A percentile compares a stretch with the other conserved stretches of the same genome.
Conservation (phyloP, 2,113 vertebrate species). For the Pseudorhombus dupliciocellatus region DNA sequence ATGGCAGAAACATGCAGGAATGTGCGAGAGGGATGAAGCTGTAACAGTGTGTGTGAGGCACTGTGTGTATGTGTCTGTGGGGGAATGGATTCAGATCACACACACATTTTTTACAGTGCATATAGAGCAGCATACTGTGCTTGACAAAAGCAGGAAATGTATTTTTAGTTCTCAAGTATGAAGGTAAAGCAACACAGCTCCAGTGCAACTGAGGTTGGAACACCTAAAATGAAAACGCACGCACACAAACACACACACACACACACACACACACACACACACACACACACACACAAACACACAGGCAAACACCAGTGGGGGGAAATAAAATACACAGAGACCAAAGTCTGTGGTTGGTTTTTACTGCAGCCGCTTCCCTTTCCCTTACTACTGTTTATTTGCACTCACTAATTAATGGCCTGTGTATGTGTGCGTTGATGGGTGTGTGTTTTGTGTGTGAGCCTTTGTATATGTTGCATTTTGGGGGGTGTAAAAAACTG, state of each 20-base stretch:
- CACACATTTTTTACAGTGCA: slow-evolving; percentile 30
- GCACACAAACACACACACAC: slow-evolving; percentile 2
- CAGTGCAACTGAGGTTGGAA: slow-evolving; percentile 46
- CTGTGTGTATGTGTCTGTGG: slow-evolving; percentile 17
- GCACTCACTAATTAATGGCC: slow-evolving; percentile 78
- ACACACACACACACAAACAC: slow-evolving; percentile 41
- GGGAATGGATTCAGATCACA: slow-evolving; percentile 31
- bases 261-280: slow-evolving; percentile 24
- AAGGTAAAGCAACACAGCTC: slow-evolving; percentile 58
- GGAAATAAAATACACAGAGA: slow-evolving; percentile 72
- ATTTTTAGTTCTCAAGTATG: slow-evolving; percentile 70
- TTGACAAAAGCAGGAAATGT: slow-evolving; percentile 78
- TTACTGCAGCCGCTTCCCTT: slow-evolving; percentile 75
- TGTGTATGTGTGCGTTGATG: slow-evolving; percentile 41
- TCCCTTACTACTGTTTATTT: slow-evolving; percentile 77
- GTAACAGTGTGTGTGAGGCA: slow-evolving; percentile 25
- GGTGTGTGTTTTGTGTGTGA: slow-evolving; percentile 4
- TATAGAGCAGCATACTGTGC: slow-evolving; percentile 52
- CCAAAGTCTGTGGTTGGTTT: slow-evolving; percentile 66
- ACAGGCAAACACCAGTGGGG: slow-evolving; percentile 65
- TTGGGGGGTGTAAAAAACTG: slow-evolving; percentile 66
- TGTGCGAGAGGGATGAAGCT: slow-evolving; percentile 34
- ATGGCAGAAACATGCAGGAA: slow-evolving; percentile 38
- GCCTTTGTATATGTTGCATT: slow-evolving; percentile 70
- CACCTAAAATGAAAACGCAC: slow-evolving; percentile 32